Evolutionary conservation across 2,797 vertebrate genomes (phyloP), one percentile per base, ranked within the genome.

Genomic region (Chanos chanos): DNA sequence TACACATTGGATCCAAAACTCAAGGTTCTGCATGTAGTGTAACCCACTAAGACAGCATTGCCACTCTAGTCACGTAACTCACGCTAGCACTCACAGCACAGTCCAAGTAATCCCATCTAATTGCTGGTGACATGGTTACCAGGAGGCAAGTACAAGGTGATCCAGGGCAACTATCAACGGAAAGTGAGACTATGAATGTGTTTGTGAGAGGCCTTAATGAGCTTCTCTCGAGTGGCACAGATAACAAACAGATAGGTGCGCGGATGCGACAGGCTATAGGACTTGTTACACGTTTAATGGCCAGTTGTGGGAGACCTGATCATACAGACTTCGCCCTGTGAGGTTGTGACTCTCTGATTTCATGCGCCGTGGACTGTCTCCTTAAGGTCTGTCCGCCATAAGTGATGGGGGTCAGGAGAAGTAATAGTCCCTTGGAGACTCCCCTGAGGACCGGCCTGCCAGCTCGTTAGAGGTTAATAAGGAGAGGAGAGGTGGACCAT

Each of bases 391-490:
- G 50, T 34, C 41, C 31, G 81, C 81, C 75, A 79, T 77, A 77
- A 77, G 64, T 76, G 76, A 77, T 37, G 54, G 70, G 72, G 76
- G 67, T 70, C 78, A 74, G 51, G 71, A 76, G 74, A 74, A 80
- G 80, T 85, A 87, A 86, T 86, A 81, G 85, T 81, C 54, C 68
- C 72, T 49, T 80, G 73, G 77, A 60, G 78, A 76, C 81, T 76
- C 69, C 71, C 69, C 73, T 31, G 75, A n/a, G 72, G 79, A 77
- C 61, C 75, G 77, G 78, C 66, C 78, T 79, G 76, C 77, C 72
- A 68, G 77, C 81, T 84, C 81, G 71, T 85, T 86, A 85, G 75
- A 80, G 83, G 86, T 83, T 83, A 86, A 88, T 85, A 77, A 79
- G 81, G 79, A 84, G 81, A 77, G 78, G 78, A 62, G 77, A 84